These are phyloP conservation scores for Danaus plexippus DNA, from an alignment of 1,140 invertebrate species.

Conservation along the genomic window DNA sequence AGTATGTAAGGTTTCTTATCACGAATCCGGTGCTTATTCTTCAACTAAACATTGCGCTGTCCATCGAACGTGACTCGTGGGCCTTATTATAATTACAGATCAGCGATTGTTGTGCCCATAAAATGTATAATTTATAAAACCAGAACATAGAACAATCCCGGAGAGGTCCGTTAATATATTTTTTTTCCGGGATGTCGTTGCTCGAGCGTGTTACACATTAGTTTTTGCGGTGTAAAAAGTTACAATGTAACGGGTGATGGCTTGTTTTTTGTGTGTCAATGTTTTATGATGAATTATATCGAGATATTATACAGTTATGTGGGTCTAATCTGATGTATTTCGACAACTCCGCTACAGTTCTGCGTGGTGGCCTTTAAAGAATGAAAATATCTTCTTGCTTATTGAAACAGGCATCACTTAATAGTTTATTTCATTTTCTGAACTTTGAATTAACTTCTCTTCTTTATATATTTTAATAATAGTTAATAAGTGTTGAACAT, in stretches of 20 bases:
- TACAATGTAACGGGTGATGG: constrained; percentile 33
- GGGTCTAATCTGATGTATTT: constrained; percentile 15
- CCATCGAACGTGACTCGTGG: constrained; percentile 55
- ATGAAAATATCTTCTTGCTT: too few relatives aligned
- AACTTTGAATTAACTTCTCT: too few relatives aligned
- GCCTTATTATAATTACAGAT: constrained; percentile 69
- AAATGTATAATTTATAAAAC: constrained; percentile 68
- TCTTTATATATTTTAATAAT: too few relatives aligned
- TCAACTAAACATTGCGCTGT: constrained; percentile 33
- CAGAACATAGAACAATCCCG: constrained; percentile 41
- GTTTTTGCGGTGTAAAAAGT: constrained; percentile 38
- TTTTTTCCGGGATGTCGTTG: constrained; percentile 32
- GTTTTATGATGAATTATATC: constrained; percentile 35
- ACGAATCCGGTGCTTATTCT: constrained; percentile 34
- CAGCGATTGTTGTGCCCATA: constrained; percentile 61
- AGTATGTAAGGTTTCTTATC: constrained; percentile 19
- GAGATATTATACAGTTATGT: constrained; percentile 18
- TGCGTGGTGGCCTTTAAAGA: constrained; percentile 18
- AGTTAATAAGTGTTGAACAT: too few relatives aligned
- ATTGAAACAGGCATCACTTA: too few relatives aligned
- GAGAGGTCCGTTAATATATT: constrained; percentile 27
- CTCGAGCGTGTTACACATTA: constrained; percentile 38
- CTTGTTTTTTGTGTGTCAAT: constrained; percentile 32
- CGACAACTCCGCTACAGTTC: constrained; percentile 7
- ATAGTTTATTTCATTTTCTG: too few relatives aligned